A percentile compares a stretch with the other conserved stretches of the same genome.
phyloP scores from a whole-genome alignment of 2,888 invertebrate genomes.

The Chloroclystis v-ata region DNA sequence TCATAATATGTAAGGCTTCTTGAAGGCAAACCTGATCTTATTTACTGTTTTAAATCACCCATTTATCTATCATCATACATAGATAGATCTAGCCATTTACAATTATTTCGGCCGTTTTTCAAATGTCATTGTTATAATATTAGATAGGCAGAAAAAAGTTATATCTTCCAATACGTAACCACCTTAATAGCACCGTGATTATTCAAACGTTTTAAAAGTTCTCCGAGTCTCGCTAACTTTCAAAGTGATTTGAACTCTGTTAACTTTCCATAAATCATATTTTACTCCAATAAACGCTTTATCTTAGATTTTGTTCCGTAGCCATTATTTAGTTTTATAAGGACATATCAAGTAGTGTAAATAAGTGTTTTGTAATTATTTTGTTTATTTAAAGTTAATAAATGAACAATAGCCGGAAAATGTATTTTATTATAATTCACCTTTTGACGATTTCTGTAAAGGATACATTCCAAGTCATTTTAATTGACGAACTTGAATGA shows the following conservation, averaged over 20 bases:
- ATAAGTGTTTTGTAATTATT: background rate
- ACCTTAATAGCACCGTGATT: slow-evolving; percentile 13
- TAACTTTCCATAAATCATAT: slow-evolving; percentile 19
- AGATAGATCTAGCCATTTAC: no score
- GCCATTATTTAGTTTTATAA: background rate
- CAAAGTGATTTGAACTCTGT: slow-evolving; percentile 22
- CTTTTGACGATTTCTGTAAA: no score
- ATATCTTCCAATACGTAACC: background rate
- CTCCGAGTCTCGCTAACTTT: slow-evolving; percentile 12
- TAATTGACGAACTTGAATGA: no score
- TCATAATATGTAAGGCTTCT: no score
- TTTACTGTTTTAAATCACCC: no score
- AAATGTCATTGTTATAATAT: no score
- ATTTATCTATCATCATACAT: no score
- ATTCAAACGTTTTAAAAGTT: slow-evolving; percentile 21
- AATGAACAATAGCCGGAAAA: background rate
- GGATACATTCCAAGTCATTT: no score
- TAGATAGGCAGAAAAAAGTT: background rate
- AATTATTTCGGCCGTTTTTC: no score
- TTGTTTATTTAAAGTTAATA: background rate
- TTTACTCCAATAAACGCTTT: slow-evolving; percentile 8
- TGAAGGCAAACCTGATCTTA: no score
- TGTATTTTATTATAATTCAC: background rate
- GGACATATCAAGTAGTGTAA: slow-evolving; percentile 11
- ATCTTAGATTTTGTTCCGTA: background rate